These are phyloP conservation scores for Arothron firmamentum DNA, from an alignment of 2,113 vertebrate species.

Conservation along the genomic window DNA sequence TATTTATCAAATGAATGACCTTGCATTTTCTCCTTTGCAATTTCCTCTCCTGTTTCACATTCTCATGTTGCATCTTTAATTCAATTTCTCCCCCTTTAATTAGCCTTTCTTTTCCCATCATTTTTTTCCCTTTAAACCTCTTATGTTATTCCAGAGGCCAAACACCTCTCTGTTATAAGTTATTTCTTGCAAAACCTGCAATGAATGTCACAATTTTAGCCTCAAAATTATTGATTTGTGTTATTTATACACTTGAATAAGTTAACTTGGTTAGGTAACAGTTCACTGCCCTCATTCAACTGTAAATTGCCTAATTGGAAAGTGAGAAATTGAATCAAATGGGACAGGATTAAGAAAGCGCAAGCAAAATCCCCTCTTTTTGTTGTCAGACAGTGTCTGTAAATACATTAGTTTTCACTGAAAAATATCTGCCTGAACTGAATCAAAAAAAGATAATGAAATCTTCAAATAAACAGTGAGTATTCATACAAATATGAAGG, in stretches of 20 bases:
- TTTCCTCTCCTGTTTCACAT: background rate
- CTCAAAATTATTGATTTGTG: background rate
- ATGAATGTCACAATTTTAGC: background rate
- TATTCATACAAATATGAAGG: too few species aligned
- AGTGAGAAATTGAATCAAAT: too few species aligned
- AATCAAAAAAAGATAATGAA: constrained; percentile 16
- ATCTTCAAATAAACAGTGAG: constrained; percentile 1
- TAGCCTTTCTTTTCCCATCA: background rate
- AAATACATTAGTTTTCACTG: too few species aligned
- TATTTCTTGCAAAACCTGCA: background rate
- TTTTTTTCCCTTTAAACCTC: constrained; percentile 3
- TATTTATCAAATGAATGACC: too few species aligned
- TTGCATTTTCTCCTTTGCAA: too few species aligned
- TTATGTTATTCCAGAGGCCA: constrained; percentile 5
- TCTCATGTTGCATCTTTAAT: background rate
- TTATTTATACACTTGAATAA: too few species aligned
- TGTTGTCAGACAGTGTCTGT: too few species aligned
- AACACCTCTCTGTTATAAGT: constrained; percentile 19
- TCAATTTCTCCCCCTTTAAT: constrained; percentile 7
- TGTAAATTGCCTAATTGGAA: too few species aligned
- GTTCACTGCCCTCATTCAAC: too few species aligned
- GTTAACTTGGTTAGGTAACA: too few species aligned
- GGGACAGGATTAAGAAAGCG: too few species aligned
- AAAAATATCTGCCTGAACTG: background rate
- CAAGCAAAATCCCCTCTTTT: too few species aligned